Percentiles rank a stretch among this genome's conserved stretches.
phyloP scores from a whole-genome alignment of 53 echinoderm and acorn worm species.

The Echinometra lucunter region DNA sequence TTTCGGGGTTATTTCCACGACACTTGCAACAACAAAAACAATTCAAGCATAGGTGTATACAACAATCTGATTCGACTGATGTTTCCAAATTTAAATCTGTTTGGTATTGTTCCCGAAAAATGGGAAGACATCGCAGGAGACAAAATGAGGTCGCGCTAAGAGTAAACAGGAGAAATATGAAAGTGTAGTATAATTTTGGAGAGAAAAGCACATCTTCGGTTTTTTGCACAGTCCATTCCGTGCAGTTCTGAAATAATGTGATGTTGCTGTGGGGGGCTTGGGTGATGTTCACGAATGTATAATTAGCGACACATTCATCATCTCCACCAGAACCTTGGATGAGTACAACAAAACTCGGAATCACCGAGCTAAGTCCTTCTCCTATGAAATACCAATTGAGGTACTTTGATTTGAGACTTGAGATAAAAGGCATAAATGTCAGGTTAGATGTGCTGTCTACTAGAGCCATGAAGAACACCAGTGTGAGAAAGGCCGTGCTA shows the following conservation, averaged over 20 bases:
- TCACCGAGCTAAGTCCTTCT: constrained; percentile 90
- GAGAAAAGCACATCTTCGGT: constrained; percentile 72
- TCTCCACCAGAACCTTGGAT: constrained; percentile 70
- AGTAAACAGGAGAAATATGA: constrained; percentile 80
- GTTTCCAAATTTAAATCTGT: neutral
- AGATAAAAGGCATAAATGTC: constrained; percentile 91
- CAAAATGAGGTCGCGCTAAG: constrained; percentile 73
- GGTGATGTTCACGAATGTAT: constrained; percentile 62
- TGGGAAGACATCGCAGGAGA: constrained; percentile 75
- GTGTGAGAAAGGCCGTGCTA: constrained; percentile 84
- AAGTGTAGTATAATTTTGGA: constrained; percentile 79
- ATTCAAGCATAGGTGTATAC: no score
- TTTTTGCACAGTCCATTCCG: constrained; percentile 68
- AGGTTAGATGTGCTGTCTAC: constrained; percentile 93
- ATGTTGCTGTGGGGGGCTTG: neutral
- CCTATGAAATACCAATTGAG: constrained; percentile 95
- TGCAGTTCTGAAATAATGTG: constrained; percentile 69
- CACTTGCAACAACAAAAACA: neutral
- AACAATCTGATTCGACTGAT: neutral
- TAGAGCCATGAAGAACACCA: constrained; percentile 80
- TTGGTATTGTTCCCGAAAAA: constrained; percentile 76
- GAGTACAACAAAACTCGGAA: constrained; percentile 88
- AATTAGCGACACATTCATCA: constrained; percentile 71
- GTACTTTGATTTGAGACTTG: constrained; percentile 79
- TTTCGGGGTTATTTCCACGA: neutral